Percentiles rank a stretch among this genome's conserved stretches.
Evolutionary conservation across 2,797 vertebrate species (phyloP).

Genomic region (Poeciliopsis turneri): DNA sequence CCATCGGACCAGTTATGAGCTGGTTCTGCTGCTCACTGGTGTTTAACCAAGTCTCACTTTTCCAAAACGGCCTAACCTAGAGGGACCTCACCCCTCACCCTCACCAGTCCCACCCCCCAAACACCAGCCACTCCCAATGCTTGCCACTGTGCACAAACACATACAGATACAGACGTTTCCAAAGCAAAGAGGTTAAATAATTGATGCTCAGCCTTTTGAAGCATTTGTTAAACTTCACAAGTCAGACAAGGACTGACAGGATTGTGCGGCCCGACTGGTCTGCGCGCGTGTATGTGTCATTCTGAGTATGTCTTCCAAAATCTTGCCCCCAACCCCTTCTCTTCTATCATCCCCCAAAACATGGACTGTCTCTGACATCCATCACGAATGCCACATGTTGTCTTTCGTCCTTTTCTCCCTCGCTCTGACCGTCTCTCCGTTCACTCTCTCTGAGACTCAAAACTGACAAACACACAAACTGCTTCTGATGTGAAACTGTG

Average conservation of each 20-base stretch:
- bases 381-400: slow-evolving; percentile 74
- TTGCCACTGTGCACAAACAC: slow-evolving; percentile 36
- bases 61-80: slow-evolving; percentile 91
- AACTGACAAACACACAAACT: slow-evolving; percentile 82
- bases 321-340: slow-evolving; percentile 18
- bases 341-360: slow-evolving; percentile 66
- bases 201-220: slow-evolving; percentile 89
- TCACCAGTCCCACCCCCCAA: slow-evolving; percentile 1
- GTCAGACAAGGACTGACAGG: slow-evolving; percentile 76
- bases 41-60: slow-evolving; percentile 86
- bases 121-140: slow-evolving; percentile 29
- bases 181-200: slow-evolving; percentile 88
- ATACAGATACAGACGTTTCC: slow-evolving; percentile 45
- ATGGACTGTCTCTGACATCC: slow-evolving; percentile 69
- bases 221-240: slow-evolving; percentile 84
- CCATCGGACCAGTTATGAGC: slow-evolving; percentile 82
- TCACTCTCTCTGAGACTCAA: slow-evolving; percentile 65
- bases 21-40: slow-evolving; percentile 82
- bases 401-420: slow-evolving; percentile 19
- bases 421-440: slow-evolving; percentile 32
- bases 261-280: slow-evolving; percentile 26
- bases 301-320: slow-evolving; percentile 44
- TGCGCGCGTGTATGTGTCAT: slow-evolving; percentile 34
- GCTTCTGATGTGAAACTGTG: slow-evolving; percentile 82
- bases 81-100: slow-evolving; percentile 82